Percentiles rank a stretch among this genome's conserved stretches.
Conservation (phyloP, 2,113 vertebrate genomes). For the Oncorhynchus tshawytscha region DNA sequence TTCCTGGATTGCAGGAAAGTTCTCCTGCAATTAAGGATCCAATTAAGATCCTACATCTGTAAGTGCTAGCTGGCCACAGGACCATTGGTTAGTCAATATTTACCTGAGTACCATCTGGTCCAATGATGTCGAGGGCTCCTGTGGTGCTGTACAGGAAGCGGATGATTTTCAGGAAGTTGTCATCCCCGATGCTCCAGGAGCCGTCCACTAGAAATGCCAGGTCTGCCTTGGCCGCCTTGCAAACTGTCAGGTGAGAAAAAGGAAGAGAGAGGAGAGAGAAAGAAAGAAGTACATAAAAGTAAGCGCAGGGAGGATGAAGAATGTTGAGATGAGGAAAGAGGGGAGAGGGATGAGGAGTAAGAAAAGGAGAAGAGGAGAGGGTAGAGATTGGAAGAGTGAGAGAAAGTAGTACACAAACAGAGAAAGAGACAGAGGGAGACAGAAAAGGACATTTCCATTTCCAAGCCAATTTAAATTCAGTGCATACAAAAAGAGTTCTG, state of each 20-base stretch:
- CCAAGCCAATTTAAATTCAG: no score
- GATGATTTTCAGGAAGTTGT: constrained; percentile 96
- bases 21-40: no score
- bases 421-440: background rate
- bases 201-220: constrained; percentile 95
- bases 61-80: no score
- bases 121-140: constrained; percentile 88
- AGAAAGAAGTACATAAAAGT: background rate
- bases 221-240: constrained; percentile 90
- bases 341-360: background rate
- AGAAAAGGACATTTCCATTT: background rate
- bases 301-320: background rate
- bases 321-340: background rate
- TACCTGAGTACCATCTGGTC: constrained; percentile 91
- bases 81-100: constrained; percentile 21
- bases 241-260: constrained; percentile 73
- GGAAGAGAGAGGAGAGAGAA: background rate
- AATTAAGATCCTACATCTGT: no score
- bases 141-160: constrained; percentile 88
- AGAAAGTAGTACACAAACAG: no score
- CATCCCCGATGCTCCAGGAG: constrained; percentile 97
- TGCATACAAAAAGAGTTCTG: no score
- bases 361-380: background rate
- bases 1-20: no score
- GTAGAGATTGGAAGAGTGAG: background rate